Base-by-base conservation (phyloP, 2,113 vertebrate species). In the Nematolebias whitei region DNA sequence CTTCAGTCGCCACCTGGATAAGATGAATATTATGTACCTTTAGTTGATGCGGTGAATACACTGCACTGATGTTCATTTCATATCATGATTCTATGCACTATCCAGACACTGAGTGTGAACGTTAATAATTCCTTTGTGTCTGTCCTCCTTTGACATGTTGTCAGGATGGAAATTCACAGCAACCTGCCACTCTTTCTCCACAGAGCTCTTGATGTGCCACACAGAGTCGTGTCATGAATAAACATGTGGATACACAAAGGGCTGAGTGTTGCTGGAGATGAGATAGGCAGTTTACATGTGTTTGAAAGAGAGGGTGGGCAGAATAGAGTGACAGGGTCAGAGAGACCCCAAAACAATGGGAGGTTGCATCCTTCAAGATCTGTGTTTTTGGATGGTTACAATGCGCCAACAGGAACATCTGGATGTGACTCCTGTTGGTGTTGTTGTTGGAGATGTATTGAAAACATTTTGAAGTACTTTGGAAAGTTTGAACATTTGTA, bases 231-330 rank as follows among this genome's bases (percentile, higher is more conserved):
- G 78, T 78, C 80, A 88, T 90, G 82, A 90, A 87, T 87, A 85
- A 86, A 87, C 82, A 90, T 87, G 77, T 44, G 3, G 71, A 60
- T 68, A 54, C 73, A 85, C 79, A 89, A 87, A 87, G 79, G 70
- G 72, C 75, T 59, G 68, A 81, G 64, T 71, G 87, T 64, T 75
- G 77, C 77, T 58, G 10, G 70, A 80, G 82, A 87, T 84, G 78
- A 81, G 82, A 87, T 79, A 58, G 80, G 77, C 76, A 85, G 83
- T 85, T 86, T 82, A 88, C 80, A 86, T 66, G 79, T 80, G 80
- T 84, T 81, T 81, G 72, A 85, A 78, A 75, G 68, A 39, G 45
- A 77, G 40, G 63, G 69, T 74, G 58, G 55, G 66, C 69, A 58
- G 44, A 55, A 35, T 54, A 54, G 44, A 63, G 19, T 56, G 65